These are phyloP conservation scores for Botia almorhae DNA, from an alignment of 2,797 vertebrate genomes.

Conservation along the genomic window DNA sequence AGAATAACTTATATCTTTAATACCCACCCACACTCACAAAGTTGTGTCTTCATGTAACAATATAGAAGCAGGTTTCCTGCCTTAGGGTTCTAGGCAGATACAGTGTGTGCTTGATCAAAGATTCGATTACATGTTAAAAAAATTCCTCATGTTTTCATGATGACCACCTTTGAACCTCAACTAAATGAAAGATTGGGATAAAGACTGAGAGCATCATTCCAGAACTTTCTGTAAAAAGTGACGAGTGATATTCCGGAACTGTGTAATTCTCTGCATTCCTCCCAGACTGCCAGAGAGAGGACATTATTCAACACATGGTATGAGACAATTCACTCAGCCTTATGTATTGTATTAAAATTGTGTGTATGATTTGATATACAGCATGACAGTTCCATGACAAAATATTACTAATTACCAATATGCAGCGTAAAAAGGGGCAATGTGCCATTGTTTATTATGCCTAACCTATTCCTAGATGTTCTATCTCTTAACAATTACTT, in stretches of 20 bases:
- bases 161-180: constrained; percentile 34
- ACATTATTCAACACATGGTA: not conserved
- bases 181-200: constrained; percentile 35
- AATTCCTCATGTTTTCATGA: constrained; percentile 28
- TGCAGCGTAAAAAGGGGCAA: no score
- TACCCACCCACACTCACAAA: not conserved
- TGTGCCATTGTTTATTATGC: no score
- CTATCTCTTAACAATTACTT: no score
- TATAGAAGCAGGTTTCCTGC: not conserved
- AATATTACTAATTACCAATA: no score
- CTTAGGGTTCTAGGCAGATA: not conserved
- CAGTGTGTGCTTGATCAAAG: constrained; percentile 16
- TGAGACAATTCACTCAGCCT: not conserved
- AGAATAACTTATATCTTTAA: not conserved
- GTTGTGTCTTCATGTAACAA: not conserved
- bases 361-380: not conserved
- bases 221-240: constrained; percentile 37
- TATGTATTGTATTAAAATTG: not conserved
- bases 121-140: constrained; percentile 31
- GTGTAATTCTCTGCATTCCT: constrained; percentile 51
- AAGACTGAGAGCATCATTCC: constrained; percentile 31
- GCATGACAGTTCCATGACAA: not conserved
- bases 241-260: constrained; percentile 50
- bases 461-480: no score
- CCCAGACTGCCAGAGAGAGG: constrained; percentile 10